phyloP scores from a whole-genome alignment of 2,888 invertebrate species.

The Phytoseiulus persimilis region DNA sequence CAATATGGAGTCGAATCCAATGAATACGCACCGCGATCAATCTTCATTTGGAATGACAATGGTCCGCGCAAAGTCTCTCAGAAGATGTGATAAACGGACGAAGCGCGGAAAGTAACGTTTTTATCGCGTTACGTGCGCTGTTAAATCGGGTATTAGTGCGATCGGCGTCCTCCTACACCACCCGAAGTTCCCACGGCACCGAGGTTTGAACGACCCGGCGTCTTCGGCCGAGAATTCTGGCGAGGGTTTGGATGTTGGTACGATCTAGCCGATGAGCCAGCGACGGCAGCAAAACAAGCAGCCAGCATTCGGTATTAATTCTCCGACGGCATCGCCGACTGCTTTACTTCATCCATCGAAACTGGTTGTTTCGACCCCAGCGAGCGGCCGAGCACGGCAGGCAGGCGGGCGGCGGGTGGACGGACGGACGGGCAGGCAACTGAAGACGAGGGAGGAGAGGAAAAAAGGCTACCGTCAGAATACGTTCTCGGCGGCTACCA shows the following conservation, averaged over 20 bases:
- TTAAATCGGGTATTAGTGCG: neutral
- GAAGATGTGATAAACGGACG: neutral
- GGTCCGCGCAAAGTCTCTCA: neutral
- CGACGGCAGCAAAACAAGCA: neutral
- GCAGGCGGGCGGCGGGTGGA: neutral
- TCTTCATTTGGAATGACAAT: neutral
- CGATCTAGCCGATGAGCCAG: neutral
- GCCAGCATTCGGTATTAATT: neutral
- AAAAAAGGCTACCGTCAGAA: neutral
- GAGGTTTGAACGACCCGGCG: neutral
- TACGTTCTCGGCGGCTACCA: neutral
- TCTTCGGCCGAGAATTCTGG: neutral
- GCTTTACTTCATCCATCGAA: slow-evolving; percentile 5
- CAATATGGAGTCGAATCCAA: too few relatives aligned
- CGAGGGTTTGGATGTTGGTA: neutral
- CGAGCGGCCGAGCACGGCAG: neutral
- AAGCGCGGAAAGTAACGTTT: neutral
- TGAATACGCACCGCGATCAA: neutral
- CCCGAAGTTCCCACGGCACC: neutral
- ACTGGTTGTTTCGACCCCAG: slow-evolving; percentile 5
- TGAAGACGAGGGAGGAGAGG: slow-evolving; percentile 5
- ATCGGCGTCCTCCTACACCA: neutral
- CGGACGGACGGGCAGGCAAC: neutral
- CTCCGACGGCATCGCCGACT: neutral
- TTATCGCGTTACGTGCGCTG: neutral